Percentiles rank a stretch among this genome's conserved stretches.
phyloP scores from a whole-genome alignment of 2,797 vertebrate species.

The Sebastes cheni region DNA sequence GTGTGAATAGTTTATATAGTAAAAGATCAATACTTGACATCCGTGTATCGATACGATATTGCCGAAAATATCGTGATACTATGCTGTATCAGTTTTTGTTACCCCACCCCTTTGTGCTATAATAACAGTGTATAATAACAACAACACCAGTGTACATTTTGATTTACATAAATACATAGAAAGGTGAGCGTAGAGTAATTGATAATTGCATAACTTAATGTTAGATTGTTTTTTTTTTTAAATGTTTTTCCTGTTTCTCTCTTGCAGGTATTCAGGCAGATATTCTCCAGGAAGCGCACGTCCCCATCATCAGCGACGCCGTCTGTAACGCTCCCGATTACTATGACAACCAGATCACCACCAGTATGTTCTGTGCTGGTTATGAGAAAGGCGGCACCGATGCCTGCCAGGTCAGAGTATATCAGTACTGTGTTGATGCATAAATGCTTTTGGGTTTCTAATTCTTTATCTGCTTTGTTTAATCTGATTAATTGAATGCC shows the following conservation, averaged over 20 bases:
- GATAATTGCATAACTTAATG: background rate
- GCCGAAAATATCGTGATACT: too few relatives aligned
- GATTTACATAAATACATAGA: background rate
- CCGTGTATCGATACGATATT: too few relatives aligned
- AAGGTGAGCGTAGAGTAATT: background rate
- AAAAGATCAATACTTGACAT: too few relatives aligned
- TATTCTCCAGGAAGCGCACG: conserved; percentile 87
- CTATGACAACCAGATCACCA: conserved; percentile 92
- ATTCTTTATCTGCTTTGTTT: background rate
- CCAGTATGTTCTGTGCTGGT: conserved; percentile 94
- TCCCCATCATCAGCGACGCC: conserved; percentile 89
- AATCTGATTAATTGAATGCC: background rate
- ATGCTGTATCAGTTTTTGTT: too few relatives aligned
- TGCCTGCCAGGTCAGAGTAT: conserved; percentile 87
- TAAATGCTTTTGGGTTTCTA: background rate
- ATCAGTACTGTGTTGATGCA: background rate
- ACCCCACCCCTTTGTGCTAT: background rate
- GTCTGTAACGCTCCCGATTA: conserved; percentile 90
- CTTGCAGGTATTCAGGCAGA: conserved; percentile 85
- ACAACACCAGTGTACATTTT: background rate
- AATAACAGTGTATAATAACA: background rate
- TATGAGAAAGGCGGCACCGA: conserved; percentile 91
- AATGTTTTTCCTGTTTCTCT: background rate
- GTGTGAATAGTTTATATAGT: too few relatives aligned
- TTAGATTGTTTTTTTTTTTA: background rate